Base-by-base conservation (phyloP, 1,140 invertebrate genomes). In the Drosophila quadrilineata region DNA sequence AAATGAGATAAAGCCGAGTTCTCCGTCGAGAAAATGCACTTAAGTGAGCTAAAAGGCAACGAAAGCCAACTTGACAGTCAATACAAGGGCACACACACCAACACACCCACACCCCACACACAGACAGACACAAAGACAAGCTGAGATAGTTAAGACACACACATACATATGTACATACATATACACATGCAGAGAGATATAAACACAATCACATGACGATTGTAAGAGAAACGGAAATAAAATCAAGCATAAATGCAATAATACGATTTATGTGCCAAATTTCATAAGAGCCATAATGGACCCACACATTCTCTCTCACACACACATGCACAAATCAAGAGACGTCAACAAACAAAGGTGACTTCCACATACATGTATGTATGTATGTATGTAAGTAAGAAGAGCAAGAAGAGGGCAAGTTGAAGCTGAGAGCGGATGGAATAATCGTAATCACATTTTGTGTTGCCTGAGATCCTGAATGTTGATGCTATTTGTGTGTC, bases 221-320 rank as follows among this genome's bases (percentile, higher is more conserved):
- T 70, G 71, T 69, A 36, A 49, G 53, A 64, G 45, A 57, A 65
- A 71, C 67, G 76, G 77, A 87, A 87, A 87, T 87, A 87, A 87
- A 87, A 87, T 87, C 84, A 87, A 87, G 77, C 84, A 84, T 75
- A 87, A 87, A 87, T 87, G 84, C 77, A 87, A 87, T 87, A 87
- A 87, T 84, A 87, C 84, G 85, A 87, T 87, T 87, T 87, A 87
- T 86, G 80, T 75, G 80, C 71, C 82, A 74, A 85, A 85, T 85
- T 84, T 85, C 79, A 85, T 84, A 74, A 84, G 80, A 72, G 64
- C 74, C 70, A 85, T 85, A 77, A 84, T 84, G 79, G 77, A 85
- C 70, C 54, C 28, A 33, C 56, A 35, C 33, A 50, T 17, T 58
- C 60, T 65, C 59, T 38, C 48, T 16, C 46, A 58, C 53, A 52